Evolutionary conservation across 2,888 invertebrate genomes (phyloP).

Genomic region (Rhagium mordax): DNA sequence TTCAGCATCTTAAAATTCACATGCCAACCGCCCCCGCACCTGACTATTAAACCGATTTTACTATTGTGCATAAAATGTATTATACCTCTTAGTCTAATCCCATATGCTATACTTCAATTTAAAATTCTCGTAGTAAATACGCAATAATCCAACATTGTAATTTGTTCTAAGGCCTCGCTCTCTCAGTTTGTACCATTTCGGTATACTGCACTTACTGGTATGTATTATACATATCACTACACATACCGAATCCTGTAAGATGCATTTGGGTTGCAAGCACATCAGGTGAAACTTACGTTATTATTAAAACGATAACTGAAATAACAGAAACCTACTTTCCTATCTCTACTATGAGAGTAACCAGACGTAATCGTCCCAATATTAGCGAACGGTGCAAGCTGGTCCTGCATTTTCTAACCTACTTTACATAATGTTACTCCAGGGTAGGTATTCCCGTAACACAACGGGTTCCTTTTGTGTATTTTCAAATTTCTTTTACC

Average conservation of each 20-base stretch:
- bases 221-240: slow-evolving; percentile 25
- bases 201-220: slow-evolving; percentile 7
- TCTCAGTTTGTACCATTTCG: not conserved
- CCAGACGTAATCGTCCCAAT: slow-evolving; percentile 49
- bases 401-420: slow-evolving; percentile 19
- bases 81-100: not conserved
- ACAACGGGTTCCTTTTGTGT: slow-evolving; percentile 29
- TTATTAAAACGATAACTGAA: slow-evolving; percentile 34
- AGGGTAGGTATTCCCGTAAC: slow-evolving; percentile 28
- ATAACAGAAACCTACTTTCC: slow-evolving; percentile 26
- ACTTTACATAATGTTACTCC: slow-evolving; percentile 33
- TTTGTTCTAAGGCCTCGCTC: not conserved
- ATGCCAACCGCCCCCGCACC: not conserved
- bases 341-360: slow-evolving; percentile 3
- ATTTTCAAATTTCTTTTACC: slow-evolving; percentile 13
- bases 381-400: slow-evolving; percentile 48
- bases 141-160: slow-evolving; percentile 18
- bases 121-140: slow-evolving; percentile 1
- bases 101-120: not conserved
- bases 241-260: not conserved
- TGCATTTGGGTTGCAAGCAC: slow-evolving; percentile 15
- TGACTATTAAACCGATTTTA: not conserved
- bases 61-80: not conserved
- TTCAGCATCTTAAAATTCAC: not conserved
- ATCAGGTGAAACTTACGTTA: slow-evolving; percentile 31